Evolutionary conservation across 2,113 vertebrate genomes (phyloP), one percentile per base, ranked within the genome.

Genomic region (Gobiocypris rarus): DNA sequence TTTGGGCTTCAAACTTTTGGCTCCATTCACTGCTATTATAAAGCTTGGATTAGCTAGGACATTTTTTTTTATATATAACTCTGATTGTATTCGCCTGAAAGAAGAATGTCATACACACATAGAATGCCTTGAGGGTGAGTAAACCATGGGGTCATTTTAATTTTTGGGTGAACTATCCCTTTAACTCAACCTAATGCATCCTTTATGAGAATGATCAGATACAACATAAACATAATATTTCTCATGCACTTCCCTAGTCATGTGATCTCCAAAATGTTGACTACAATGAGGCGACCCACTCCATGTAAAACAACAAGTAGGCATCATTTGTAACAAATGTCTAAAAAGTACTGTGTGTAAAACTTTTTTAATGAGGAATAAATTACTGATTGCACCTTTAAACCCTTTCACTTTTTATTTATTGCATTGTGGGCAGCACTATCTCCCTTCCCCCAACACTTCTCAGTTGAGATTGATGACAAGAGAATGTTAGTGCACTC

Each of bases 381-480:
- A 75, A 75, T 75, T 75, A 75, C 48, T 22, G 31, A 65, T 75
- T 28, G 10, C 34, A 61, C 2, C 43, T 50, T 86, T 83, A 79
- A 86, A 61, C 73, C 43, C 52, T 28, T 48, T 83, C 59, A 4
- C 26, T 74, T 43, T 84, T 84, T 73, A 78, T 56, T 69, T 69
- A 54, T 56, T 69, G 43, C 50, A 79, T 24, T 79, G 50, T 81
- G 76, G 78, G 59, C 70, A 58, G 52, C 41, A 28, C 78, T 10
- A 13, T 59, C 28, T 84, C 82, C 26, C 58, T 87, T 83, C 82
- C 63, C 76, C 54, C 31, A 63, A 19, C 50, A 69, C 65, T 83
- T 73, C 61, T 78, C 69, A 67, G 26, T 61, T 75, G 86, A 89
- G 87, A 86, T 83, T 83, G 87, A 87, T 88, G 88, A 84, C 75